Conservation (phyloP, 2,888 invertebrate species). For the Schizotus pectinicornis region DNA sequence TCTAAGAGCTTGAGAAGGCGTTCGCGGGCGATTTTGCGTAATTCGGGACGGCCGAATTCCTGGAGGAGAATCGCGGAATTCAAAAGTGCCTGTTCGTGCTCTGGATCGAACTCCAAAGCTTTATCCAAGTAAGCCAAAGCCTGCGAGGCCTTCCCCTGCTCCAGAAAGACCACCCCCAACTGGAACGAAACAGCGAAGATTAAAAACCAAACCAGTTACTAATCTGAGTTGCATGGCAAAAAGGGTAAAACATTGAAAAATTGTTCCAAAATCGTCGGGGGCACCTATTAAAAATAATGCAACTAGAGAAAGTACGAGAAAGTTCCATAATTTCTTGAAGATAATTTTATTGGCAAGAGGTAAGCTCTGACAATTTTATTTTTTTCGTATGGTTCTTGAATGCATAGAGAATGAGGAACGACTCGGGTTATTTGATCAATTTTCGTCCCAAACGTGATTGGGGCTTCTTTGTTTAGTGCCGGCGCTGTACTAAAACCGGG, state of each 20-base stretch:
- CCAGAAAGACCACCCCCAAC: constrained; percentile 93
- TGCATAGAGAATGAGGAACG: too few species aligned
- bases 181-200: constrained; percentile 55
- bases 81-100: constrained; percentile 91
- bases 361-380: too few species aligned
- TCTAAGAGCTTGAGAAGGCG: constrained; percentile 81
- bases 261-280: background rate
- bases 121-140: constrained; percentile 92
- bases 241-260: constrained; percentile 6
- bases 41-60: constrained; percentile 82
- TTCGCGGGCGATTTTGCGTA: constrained; percentile 80
- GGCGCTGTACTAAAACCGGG: background rate
- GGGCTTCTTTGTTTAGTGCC: background rate
- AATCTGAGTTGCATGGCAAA: too few species aligned
- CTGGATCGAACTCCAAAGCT: constrained; percentile 90
- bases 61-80: constrained; percentile 95
- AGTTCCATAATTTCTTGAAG: too few species aligned
- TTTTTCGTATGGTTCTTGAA: too few species aligned
- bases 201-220: too few species aligned
- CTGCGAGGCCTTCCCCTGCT: constrained; percentile 89
- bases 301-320: too few species aligned
- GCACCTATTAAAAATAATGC: too few species aligned
- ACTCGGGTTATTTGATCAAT: too few species aligned
- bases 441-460: background rate
- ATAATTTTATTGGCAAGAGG: too few species aligned